Conservation (phyloP, 2,113 vertebrate genomes). For the Colinus virginianus region DNA sequence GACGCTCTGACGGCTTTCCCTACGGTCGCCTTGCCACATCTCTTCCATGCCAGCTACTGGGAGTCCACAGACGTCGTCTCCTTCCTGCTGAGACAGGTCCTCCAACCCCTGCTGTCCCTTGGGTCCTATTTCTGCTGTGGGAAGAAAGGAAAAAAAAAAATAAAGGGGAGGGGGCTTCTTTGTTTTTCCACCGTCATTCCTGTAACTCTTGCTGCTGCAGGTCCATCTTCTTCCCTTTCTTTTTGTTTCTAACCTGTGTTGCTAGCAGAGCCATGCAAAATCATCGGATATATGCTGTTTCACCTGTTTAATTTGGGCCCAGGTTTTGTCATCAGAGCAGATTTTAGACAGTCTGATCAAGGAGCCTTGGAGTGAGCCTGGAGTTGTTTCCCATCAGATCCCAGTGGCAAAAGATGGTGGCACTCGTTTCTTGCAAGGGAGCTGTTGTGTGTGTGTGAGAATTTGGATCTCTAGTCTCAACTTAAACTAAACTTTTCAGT, state of each 20-base stretch:
- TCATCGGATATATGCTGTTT: rapidly evolving
- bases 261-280: not conserved
- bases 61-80: slow-evolving; percentile 96
- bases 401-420: not conserved
- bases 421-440: not conserved
- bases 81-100: slow-evolving; percentile 92
- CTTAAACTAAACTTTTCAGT: not conserved
- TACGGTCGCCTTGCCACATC: slow-evolving; percentile 93
- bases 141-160: not conserved
- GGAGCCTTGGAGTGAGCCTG: not conserved
- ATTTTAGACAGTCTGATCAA: not conserved
- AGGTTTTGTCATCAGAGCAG: not conserved
- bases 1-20: slow-evolving; percentile 94
- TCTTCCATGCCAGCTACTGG: slow-evolving; percentile 99
- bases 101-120: not conserved
- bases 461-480: not conserved
- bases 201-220: rapidly evolving
- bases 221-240: not conserved
- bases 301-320: not conserved
- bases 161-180: not conserved
- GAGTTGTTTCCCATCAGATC: not conserved
- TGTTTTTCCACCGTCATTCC: not conserved
- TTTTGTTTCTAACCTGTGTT: not conserved
- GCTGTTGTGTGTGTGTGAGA: not conserved
- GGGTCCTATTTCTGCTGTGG: not conserved